Conservation (phyloP, 2,888 invertebrate genomes). For the Sarcophaga subvicina region DNA sequence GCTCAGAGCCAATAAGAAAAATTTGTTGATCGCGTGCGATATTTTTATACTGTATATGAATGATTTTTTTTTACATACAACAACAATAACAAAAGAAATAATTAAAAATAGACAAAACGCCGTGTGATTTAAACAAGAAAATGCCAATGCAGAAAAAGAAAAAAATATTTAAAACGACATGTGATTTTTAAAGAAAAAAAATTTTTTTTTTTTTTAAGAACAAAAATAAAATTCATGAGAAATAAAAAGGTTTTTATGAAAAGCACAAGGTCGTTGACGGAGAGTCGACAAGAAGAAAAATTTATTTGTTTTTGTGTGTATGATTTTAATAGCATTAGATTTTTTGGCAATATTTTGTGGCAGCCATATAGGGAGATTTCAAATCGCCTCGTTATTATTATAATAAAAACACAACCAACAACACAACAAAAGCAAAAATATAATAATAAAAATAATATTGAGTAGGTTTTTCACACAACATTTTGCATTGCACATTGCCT, state of each 20-base stretch:
- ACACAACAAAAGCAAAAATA: not conserved
- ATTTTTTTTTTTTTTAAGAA: slow-evolving; percentile 25
- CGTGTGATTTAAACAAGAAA: slow-evolving; percentile 55
- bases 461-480: slow-evolving; percentile 54
- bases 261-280: slow-evolving; percentile 63
- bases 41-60: slow-evolving; percentile 71
- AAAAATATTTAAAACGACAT: slow-evolving; percentile 52
- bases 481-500: slow-evolving; percentile 15
- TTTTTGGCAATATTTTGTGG: slow-evolving; percentile 61
- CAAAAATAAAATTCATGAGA: not conserved
- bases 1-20: slow-evolving; percentile 76
- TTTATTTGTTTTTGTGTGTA: slow-evolving; percentile 7
- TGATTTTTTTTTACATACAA: slow-evolving; percentile 23
- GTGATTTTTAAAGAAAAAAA: slow-evolving; percentile 53
- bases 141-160: slow-evolving; percentile 40
- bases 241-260: slow-evolving; percentile 57
- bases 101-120: slow-evolving; percentile 75
- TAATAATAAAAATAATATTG: slow-evolving; percentile 24
- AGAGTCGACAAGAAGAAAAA: slow-evolving; percentile 19
- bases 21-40: slow-evolving; percentile 77
- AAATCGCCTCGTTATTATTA: slow-evolving; percentile 53
- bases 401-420: slow-evolving; percentile 1
- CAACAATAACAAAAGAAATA: slow-evolving; percentile 19
- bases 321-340: not conserved
- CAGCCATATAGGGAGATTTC: slow-evolving; percentile 67